phyloP scores from a whole-genome alignment of 2,888 invertebrate species.

The Pheosia tremula region DNA sequence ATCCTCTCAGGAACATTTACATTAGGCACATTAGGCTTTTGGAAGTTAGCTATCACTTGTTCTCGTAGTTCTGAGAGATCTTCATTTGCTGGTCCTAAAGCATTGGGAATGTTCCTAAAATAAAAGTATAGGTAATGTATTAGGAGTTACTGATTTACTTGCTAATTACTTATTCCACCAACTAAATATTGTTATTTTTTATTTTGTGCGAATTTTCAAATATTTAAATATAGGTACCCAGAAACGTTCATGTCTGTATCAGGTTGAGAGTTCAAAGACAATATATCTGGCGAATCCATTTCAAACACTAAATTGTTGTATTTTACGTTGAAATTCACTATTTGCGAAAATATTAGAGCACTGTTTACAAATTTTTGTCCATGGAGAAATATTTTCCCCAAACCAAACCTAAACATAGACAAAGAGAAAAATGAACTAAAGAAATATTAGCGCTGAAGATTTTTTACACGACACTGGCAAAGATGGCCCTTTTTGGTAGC shows the following conservation, averaged over 20 bases:
- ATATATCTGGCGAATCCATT: constrained; percentile 57
- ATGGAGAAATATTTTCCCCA: no score
- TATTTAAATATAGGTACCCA: constrained; percentile 34
- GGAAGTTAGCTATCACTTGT: constrained; percentile 71
- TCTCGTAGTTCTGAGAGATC: constrained; percentile 55
- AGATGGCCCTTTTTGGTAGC: no score
- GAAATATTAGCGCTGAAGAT: no score
- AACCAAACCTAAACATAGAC: no score
- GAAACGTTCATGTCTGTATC: constrained; percentile 39
- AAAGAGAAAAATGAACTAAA: no score
- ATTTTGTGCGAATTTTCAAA: not conserved
- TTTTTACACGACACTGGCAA: no score
- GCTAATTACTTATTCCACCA: no score
- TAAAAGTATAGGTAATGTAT: not conserved
- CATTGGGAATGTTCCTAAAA: constrained; percentile 29
- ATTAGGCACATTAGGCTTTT: constrained; percentile 76
- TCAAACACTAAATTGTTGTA: not conserved
- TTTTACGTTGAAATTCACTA: not conserved
- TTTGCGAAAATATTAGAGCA: no score
- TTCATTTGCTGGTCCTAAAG: constrained; percentile 26
- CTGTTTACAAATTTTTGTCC: no score
- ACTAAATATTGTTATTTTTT: no score
- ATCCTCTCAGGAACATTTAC: constrained; percentile 86
- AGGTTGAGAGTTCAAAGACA: constrained; percentile 41
- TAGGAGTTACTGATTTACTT: not conserved